Evolutionary conservation across 2,113 vertebrate species (phyloP), one percentile per base, ranked within the genome.

Genomic region (Rhombomys opimus): DNA sequence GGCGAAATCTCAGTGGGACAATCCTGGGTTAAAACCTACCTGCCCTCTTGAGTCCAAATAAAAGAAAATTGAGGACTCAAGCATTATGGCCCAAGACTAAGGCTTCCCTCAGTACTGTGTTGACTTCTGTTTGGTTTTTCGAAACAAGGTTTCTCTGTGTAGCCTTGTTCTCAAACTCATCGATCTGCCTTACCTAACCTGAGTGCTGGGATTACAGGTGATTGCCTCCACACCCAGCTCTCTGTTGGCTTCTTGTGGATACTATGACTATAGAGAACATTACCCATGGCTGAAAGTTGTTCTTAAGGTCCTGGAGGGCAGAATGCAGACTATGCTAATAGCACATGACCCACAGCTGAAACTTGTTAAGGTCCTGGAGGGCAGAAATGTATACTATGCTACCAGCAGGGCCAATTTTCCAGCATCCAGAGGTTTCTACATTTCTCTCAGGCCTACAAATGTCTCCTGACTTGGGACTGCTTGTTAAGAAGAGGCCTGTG

Each of bases 71-170:
- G 25, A 20, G 20, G 18, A 50, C 7, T 65, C 6, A 2, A 27
- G n/a, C 4, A 14, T 22, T 27, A 1, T 4, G 7, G 35, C 18
- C 72, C 3, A 1, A 5, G 81, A n/a, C 1, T 0, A 1, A 94
- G 13, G 23, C 38, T 27, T 0, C 1, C n/a, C 27, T 15, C 9
- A 72, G 10, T 70, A 70, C 30, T 67, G 15, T 14, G n/a, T 35
- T 46, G 46, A 46, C 5, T 46, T 46, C 5, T 46, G 46, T 46
- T 46, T 46, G 46, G 46, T 46, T 46, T 46, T 46, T 46, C 5
- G 46, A 46, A 46, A 5, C 46, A 46, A 46, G 46, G 46, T 46
- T 46, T 46, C 46, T 46, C 46, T 46, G 46, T 46, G 46, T 46
- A 46, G 46, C 46, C 46, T 46, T 46, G 5, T 46, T 46, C 46